Evolutionary conservation across 2,888 invertebrate species (phyloP).

Genomic region (Autographa pulchrina): DNA sequence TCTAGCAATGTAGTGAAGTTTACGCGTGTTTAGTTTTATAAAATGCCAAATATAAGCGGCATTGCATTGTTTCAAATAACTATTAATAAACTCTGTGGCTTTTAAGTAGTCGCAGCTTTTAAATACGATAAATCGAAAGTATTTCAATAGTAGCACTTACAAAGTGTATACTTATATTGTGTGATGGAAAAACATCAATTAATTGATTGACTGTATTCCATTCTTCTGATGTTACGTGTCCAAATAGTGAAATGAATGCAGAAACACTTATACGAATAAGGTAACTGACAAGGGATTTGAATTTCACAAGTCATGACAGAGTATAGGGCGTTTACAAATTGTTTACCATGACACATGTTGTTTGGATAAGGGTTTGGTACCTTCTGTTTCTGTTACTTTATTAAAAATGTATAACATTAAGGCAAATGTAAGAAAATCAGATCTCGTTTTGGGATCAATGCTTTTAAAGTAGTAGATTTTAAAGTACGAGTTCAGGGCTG

Average conservation of each 20-base stretch:
- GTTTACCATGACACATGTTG: slow-evolving; percentile 29
- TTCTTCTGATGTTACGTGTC: background rate
- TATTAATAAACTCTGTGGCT: slow-evolving; percentile 6
- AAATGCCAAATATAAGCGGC: slow-evolving; percentile 26
- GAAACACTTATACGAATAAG: slow-evolving; percentile 24
- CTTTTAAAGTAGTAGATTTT: too few relatives aligned
- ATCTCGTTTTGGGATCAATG: too few relatives aligned
- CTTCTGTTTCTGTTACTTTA: background rate
- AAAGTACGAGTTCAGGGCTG: too few relatives aligned
- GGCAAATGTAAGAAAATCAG: too few relatives aligned
- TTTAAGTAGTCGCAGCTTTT: background rate
- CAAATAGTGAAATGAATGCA: background rate
- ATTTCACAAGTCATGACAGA: slow-evolving; percentile 47
- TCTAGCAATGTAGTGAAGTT: slow-evolving; percentile 36
- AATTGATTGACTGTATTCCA: background rate
- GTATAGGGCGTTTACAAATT: slow-evolving; percentile 39
- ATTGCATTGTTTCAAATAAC: slow-evolving; percentile 14
- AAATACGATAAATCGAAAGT: background rate
- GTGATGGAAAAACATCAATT: too few relatives aligned
- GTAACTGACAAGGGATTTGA: slow-evolving; percentile 30
- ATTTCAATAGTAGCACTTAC: background rate
- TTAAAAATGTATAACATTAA: background rate
- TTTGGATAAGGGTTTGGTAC: background rate
- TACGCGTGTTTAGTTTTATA: slow-evolving; percentile 35
- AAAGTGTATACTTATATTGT: too few relatives aligned